phyloP scores from a whole-genome alignment of 2,888 invertebrate species.

The Clanis bilineata region DNA sequence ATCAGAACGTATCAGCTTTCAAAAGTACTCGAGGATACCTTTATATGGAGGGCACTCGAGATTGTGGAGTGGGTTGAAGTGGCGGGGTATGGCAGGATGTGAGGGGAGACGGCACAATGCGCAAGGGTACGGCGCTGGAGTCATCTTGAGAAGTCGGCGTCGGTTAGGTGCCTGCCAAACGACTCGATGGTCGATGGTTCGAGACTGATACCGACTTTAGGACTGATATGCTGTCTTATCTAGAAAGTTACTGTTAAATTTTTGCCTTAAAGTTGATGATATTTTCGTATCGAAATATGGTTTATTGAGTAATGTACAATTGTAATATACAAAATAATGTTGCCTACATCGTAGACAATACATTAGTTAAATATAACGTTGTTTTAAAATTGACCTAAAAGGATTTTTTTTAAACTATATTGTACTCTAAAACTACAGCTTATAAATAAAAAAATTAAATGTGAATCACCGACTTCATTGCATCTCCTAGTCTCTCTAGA shows the following conservation, averaged over 20 bases:
- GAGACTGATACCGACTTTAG: constrained; percentile 77
- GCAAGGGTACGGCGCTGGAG: constrained; percentile 57
- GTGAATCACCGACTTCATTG: too few species aligned
- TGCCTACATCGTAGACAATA: too few species aligned
- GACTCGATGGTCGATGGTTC: constrained; percentile 55
- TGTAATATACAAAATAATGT: too few species aligned
- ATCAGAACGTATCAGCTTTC: neutral
- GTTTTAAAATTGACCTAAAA: too few species aligned
- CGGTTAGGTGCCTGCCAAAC: constrained; percentile 42
- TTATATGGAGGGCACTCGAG: constrained; percentile 36
- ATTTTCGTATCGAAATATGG: neutral
- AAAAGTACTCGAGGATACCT: constrained; percentile 56
- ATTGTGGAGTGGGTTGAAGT: constrained; percentile 43
- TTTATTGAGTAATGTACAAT: neutral
- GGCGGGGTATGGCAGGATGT: too few species aligned
- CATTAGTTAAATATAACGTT: too few species aligned
- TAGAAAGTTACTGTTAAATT: constrained; percentile 21
- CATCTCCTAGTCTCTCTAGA: too few species aligned
- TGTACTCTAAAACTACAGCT: too few species aligned
- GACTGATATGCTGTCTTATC: constrained; percentile 50
- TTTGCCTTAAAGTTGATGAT: neutral
- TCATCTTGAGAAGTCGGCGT: constrained; percentile 75
- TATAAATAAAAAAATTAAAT: too few species aligned
- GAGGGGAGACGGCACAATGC: constrained; percentile 28
- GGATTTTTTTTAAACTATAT: too few species aligned